Evolutionary conservation across 2,113 vertebrate species (phyloP).

Genomic region (Bubo bubo): DNA sequence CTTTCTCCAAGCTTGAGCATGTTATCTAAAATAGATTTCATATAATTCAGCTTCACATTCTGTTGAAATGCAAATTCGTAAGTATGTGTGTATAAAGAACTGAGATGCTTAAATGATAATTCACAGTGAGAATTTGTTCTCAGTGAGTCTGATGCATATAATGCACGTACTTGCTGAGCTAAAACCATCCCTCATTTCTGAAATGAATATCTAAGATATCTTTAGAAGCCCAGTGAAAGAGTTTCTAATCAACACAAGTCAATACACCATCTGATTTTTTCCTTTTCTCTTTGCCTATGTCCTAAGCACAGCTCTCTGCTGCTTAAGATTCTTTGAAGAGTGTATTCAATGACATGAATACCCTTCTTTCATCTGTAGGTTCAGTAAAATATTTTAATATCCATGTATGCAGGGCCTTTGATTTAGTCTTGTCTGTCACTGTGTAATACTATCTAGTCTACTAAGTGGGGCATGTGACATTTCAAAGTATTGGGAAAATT

Average conservation of each 20-base stretch:
- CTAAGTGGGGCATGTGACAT: neutral
- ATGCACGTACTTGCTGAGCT: neutral
- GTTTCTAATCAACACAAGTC: slow-evolving; percentile 27
- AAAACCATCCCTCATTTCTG: neutral
- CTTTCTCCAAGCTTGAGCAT: neutral
- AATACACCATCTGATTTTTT: slow-evolving; percentile 23
- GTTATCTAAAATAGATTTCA: slow-evolving; percentile 1
- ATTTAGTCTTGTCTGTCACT: neutral
- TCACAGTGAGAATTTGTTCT: slow-evolving; percentile 27
- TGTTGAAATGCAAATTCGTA: slow-evolving; percentile 48
- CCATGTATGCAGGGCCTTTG: neutral
- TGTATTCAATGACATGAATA: neutral
- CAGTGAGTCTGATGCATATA: neutral
- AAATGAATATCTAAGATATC: slow-evolving; percentile 16
- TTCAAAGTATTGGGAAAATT: neutral
- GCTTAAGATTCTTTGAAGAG: slow-evolving; percentile 18
- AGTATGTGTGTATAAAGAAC: neutral
- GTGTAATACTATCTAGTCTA: neutral
- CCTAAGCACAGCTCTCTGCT: neutral
- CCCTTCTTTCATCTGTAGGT: neutral
- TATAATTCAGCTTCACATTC: neutral
- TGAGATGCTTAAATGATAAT: slow-evolving; percentile 39
- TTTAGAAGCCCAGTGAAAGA: slow-evolving; percentile 37
- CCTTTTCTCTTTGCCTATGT: neutral
- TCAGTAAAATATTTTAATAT: slow-evolving; percentile 19